Evolutionary conservation across 2,888 invertebrate genomes (phyloP), one percentile per base, ranked within the genome.

Genomic region (Boloria euphrosyne): DNA sequence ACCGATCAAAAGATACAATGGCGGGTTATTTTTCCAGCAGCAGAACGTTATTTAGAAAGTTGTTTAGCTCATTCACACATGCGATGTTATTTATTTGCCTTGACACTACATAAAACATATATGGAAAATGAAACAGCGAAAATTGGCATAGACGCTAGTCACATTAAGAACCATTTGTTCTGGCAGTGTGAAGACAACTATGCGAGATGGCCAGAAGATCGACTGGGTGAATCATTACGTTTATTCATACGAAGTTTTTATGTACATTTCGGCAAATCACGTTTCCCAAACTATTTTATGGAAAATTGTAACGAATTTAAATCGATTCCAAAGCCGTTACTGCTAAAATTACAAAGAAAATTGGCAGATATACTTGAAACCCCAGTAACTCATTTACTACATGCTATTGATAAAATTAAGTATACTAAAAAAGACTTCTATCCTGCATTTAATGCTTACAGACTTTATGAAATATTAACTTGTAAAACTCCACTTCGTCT

Each of bases 181-280:
- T 96, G 95, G 95, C 94, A 96, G 85, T 95, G 96, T 74, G 96
- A 97, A 84, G 92, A 94, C 67, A 94, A 95, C 74, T 95, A 93
- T 73, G 93, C 93, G 0, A 94, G 93, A 67, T 97, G 96, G 96
- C 94, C 95, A 0, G 96, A 96, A 78, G 95, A 95, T 78, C 92
- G 95, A 60, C 87, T 96, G 2, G 97, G 97, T 3, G 94, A 94
- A 77, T 94, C 94, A 27, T 78, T 97, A 14, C 81, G 94, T 55
- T 82, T 93, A 13, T 93, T 96, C 71, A 86, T 97, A 7, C 86
- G 92, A 58, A 93, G 93, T 14, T 93, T 97, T 67, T 95, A 95
- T 76, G 80, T 90, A 1, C 89, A 93, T 60, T 92, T 97, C 72
- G 93, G 94, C 16, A 93, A 92, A 69, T 93, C 94, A 55, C 87